Conservation (phyloP, 30 jellyfish, hydroid and myxozoan species). For the Aurelia sp. region DNA sequence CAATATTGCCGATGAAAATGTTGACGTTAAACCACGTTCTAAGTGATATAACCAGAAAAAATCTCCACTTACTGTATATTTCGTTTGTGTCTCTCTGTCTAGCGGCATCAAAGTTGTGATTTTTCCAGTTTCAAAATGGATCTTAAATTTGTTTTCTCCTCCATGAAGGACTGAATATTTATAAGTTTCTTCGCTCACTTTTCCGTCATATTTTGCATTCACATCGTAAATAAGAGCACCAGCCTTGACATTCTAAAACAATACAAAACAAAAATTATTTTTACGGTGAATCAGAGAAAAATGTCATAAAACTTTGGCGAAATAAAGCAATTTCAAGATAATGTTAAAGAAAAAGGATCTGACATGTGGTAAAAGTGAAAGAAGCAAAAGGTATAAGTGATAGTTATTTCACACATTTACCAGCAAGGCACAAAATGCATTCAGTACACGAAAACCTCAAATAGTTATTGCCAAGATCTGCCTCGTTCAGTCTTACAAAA, state of each 20-base stretch:
- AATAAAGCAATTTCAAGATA: not conserved
- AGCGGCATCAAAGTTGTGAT: constrained; percentile 34
- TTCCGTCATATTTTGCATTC: constrained; percentile 68
- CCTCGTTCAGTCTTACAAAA: no score
- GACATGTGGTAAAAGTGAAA: no score
- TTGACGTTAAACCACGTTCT: not conserved
- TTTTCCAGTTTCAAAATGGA: constrained; percentile 64
- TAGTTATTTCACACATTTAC: no score
- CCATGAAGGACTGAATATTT: constrained; percentile 54
- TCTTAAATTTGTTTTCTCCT: constrained; percentile 18
- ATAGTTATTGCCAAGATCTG: no score
- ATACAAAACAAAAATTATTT: not conserved
- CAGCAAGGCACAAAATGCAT: no score
- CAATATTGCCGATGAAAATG: no score
- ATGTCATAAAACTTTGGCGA: not conserved
- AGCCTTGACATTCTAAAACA: constrained; percentile 31
- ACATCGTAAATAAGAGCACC: constrained; percentile 62
- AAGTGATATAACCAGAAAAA: not conserved
- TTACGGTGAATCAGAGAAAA: not conserved
- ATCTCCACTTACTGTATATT: constrained; percentile 43
- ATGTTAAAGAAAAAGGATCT: no score
- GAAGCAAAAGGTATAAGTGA: no score
- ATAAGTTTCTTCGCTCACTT: constrained; percentile 34
- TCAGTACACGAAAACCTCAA: no score
- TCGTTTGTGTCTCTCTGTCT: constrained; percentile 52